Conservation (phyloP, 2,113 vertebrate species). For the Tragelaphus strepsiceros region DNA sequence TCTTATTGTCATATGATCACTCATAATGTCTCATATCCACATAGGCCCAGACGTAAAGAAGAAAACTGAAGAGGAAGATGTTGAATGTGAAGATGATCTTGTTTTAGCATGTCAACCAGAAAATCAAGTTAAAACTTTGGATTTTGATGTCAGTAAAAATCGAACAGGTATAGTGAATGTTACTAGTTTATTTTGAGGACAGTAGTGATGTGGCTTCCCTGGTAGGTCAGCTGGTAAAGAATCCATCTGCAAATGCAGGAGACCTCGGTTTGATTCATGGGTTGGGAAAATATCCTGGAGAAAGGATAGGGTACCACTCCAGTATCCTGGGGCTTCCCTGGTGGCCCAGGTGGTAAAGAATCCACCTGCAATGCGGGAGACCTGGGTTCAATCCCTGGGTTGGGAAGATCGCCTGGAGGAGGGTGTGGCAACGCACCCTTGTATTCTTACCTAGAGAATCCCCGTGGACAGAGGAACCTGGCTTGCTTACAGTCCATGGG, state of each 20-base stretch:
- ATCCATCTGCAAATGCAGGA: neutral
- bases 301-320: neutral
- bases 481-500: neutral
- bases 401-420: neutral
- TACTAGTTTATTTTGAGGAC: neutral
- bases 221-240: neutral
- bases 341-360: neutral
- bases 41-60: constrained; percentile 75
- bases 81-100: constrained; percentile 67
- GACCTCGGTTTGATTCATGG: neutral
- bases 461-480: neutral
- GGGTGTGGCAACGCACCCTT: neutral
- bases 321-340: neutral
- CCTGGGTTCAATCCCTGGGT: neutral
- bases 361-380: neutral
- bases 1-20: neutral
- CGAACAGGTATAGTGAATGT: constrained; percentile 75
- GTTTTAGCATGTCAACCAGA: constrained; percentile 53
- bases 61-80: constrained; percentile 77
- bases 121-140: constrained; percentile 51
- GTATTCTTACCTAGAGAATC: neutral
- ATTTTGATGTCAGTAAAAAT: constrained; percentile 50
- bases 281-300: neutral
- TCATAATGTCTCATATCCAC: neutral
- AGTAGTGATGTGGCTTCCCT: neutral